Evolutionary conservation across 1,140 invertebrate species (phyloP), one percentile per base, ranked within the genome.

Genomic region (Mercenaria mercenaria): DNA sequence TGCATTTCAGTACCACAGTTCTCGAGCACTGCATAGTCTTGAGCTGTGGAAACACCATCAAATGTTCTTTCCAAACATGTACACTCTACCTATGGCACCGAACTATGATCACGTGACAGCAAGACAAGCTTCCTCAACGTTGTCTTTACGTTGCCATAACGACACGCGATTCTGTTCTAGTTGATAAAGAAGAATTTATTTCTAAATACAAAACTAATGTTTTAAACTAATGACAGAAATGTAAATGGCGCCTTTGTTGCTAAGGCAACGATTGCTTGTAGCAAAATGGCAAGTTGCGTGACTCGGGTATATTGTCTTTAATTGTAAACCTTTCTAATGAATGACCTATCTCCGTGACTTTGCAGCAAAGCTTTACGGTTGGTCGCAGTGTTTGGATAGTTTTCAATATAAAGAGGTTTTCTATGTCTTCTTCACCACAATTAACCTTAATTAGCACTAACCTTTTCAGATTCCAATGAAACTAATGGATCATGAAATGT

Each of bases 401-500:
- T 26, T 41, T 20, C 26, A 81, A 81, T 41, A 81, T 56, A 56
- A 52, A 85, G 67, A 72, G 83, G 83, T 85, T 85, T 85, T 69
- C 76, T 50, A 74, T 88, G 61, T 88, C 47, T 50, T 67, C n/a
- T 29, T 11, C 26, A 1, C 47, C 29, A 81, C 52, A 50, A 72
- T 79, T 80, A 88, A 32, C 56, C 37, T 88, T 80, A 88, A 88
- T 88, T 80, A 88, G 43, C 37, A 10, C 59, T 69, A 37, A 88
- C 59, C 41, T 52, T 88, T 79, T 88, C 86, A 88, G 79, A 79
- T 79, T 37, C 59, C 34, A 88, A 88, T 81, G 72, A 79, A 88
- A 56, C 76, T 81, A 88, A 88, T 88, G 50, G 77, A 52, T 37
- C 86, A 81, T 88, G 86, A 77, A 88, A 88, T 88, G 76, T 47